Evolutionary conservation across 2,888 invertebrate species (phyloP).

Genomic region (Hyalella azteca): DNA sequence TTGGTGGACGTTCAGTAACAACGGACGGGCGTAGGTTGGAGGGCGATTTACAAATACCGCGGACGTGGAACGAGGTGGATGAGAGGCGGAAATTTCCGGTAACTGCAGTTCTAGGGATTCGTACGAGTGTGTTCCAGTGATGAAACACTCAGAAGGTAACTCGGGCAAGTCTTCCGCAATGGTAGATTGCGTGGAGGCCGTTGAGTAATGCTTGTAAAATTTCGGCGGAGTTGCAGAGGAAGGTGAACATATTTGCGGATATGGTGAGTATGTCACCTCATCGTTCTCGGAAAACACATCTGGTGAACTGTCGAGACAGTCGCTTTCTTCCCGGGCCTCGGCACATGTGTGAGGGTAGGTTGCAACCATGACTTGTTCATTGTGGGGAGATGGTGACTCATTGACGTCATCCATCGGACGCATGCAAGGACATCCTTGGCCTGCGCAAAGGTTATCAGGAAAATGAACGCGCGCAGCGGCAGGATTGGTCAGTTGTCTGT

Average conservation of each 20-base stretch:
- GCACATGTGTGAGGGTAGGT: not conserved
- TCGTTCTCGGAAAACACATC: not conserved
- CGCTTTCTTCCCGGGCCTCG: not conserved
- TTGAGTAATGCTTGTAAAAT: constrained; percentile 12
- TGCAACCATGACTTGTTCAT: not conserved
- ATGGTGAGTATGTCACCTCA: not conserved
- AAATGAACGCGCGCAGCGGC: not conserved
- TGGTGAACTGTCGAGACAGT: not conserved
- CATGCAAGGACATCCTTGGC: not conserved
- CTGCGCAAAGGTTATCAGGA: not conserved
- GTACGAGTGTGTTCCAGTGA: not conserved
- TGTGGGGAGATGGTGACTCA: too few species aligned
- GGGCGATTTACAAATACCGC: not conserved
- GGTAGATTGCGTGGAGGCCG: constrained; percentile 16
- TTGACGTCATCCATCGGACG: constrained; percentile 6
- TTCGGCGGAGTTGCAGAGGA: not conserved
- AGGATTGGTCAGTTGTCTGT: constrained; percentile 7
- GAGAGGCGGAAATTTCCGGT: not conserved
- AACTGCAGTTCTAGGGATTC: not conserved
- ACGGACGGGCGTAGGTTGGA: not conserved
- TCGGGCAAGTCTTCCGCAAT: constrained; percentile 17
- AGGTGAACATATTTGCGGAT: not conserved
- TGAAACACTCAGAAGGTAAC: not conserved
- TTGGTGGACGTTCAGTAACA: constrained; percentile 1
- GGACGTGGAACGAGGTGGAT: not conserved